Evolutionary conservation across 2,797 vertebrate species (phyloP).

Genomic region (Hemitrygon akajei): DNA sequence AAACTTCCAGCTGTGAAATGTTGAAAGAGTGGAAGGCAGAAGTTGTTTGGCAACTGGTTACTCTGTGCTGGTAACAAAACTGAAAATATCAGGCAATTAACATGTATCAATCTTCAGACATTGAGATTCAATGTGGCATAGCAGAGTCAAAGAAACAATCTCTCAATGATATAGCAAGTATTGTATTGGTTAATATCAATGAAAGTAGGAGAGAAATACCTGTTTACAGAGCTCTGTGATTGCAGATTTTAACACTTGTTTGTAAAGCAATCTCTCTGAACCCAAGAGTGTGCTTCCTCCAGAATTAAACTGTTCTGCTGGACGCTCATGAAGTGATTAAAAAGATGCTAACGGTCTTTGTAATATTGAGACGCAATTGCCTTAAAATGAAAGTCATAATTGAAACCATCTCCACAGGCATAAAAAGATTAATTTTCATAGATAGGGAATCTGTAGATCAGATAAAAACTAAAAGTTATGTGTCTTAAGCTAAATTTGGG

Average conservation of each 20-base stretch:
- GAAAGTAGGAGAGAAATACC: neutral
- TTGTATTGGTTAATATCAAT: neutral
- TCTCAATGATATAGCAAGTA: neutral
- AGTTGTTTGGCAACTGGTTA: neutral
- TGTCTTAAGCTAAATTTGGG: neutral
- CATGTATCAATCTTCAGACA: too few species aligned
- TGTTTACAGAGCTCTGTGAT: neutral
- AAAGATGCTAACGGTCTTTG: neutral
- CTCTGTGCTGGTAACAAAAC: neutral
- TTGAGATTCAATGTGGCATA: neutral
- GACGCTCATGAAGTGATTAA: neutral
- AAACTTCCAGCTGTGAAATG: neutral
- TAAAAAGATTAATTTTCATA: neutral
- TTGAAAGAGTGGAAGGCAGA: neutral
- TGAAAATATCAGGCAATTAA: neutral
- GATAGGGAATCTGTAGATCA: too few species aligned
- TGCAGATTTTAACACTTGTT: neutral
- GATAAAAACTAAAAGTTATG: neutral
- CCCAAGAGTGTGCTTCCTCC: neutral
- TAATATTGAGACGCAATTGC: neutral
- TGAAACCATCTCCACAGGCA: neutral
- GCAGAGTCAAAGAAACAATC: neutral
- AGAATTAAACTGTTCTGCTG: neutral
- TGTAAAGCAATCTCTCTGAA: neutral
- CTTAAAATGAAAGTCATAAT: conserved; percentile 17